Base-by-base conservation (phyloP, 2,113 vertebrate species). In the Athene noctua region DNA sequence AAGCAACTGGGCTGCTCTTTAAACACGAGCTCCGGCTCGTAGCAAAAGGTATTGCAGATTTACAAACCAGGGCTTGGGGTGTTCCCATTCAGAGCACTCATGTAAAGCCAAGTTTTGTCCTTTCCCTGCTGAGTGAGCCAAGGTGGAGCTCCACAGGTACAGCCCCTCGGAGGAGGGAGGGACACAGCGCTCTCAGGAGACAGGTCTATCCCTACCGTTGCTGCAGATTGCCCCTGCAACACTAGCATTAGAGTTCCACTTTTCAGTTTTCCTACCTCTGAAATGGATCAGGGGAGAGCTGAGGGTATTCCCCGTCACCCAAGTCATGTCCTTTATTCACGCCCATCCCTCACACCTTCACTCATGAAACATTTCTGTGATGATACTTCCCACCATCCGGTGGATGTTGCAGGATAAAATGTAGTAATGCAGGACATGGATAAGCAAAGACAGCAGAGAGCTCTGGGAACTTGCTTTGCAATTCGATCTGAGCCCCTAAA, bases 11-110 rank as follows among this genome's bases (percentile, higher is more conserved):
- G 49, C 36, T 84, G 46, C 0, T 77, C 63, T 65, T 58, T 8
- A 44, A 38, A 18, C 20, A 32, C 0, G 7, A 81, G 26, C 36
- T 71, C 15, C 1, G 2, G 23, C 49, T 71, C 4, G 0, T 12
- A 67, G 30, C 44, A 52, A 5, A 54, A 42, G 25, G 21, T 25
- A 67, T 20, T 13, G 5, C 42, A 73, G 21, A 63, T 68, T 38
- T 32, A 63, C 84, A 32, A n/a, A 18, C 11, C 40, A 20, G 70
- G 22, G 21, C 13, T 32, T 30, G 66, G 18, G 42, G 6, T 6
- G 2, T 11, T 52, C 52, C 52, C 6, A 0, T 18, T 47, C 67
- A 40, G 16, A 46, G 66, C 59, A 34, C 13, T 16, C 78, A 18
- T 19, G 30, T 8, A 26, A 67, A 77, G 26, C 36, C 29, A 21